Evolutionary conservation across 1,140 invertebrate genomes (phyloP), one percentile per base, ranked within the genome.

Genomic region (Saccostrea glomerata): DNA sequence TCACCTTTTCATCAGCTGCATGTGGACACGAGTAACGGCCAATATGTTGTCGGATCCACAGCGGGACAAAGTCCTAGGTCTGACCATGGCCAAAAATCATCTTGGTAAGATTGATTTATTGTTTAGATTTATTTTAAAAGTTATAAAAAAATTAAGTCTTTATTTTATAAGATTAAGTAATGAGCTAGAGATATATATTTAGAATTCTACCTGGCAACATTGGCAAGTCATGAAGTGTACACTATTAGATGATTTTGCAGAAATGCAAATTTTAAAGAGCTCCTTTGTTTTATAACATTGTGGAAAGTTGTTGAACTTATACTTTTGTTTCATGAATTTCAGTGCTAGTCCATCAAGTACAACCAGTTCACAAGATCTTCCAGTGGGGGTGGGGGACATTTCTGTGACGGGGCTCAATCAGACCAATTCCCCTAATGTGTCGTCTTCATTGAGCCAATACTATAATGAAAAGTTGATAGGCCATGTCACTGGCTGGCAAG

Each of bases 401-500:
- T 92, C 93, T 66, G 91, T 88, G 40, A 89, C 93, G 86, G 92
- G 92, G 11, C 90, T 92, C 11, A 94, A 93, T 86, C 92, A 90
- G 86, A 90, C 91, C 86, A 93, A 95, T 47, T 91, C 92, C 3
- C 91, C 93, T 40, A 92, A 94, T 82, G 96, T 99, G 92, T 98
- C 98, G 92, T 97, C 98, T 60, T 98, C 97, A 89, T 96, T 99
- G 91, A 97, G 97, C 89, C 98, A 98, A 95, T 98, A 98, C 96
- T 98, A 98, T 95, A 96, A 98, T 90, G 97, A 98, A 94, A 97
- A 98, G 95, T 96, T 99, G 91, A 98, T 98, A 88, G 96, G 97
- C 92, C 98, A 99, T 95, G 98, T 99, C 86, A 96, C 97, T 90
- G 97, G 97, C 82, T 99, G 98, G 97, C 98, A 98, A 87, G 98